Base-by-base conservation (phyloP, 1,140 invertebrate species). In the Tetragonula clypearis region DNA sequence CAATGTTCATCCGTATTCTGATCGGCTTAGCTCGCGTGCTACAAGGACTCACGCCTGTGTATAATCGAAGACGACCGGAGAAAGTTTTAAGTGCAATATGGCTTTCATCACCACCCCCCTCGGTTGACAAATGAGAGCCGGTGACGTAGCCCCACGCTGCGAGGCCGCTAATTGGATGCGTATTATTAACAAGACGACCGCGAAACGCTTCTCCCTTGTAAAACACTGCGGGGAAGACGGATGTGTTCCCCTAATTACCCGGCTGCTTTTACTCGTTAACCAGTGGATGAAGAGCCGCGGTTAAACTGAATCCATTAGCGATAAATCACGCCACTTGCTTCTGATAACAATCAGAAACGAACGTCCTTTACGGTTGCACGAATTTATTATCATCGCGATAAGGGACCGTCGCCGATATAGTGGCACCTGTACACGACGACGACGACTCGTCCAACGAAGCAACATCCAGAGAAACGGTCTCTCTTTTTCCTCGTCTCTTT, bases 131-230 rank as follows among this genome's bases (percentile, higher is more conserved):
- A 90, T 85, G 89, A 78, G 86, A 56, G n/a, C 60, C 79, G 79
- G 62, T 77, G 86, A 90, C 88, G 82, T 79, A 77, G 80, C 82
- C 62, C 23, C 79, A 35, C 71, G 79, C 79, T 85, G 79, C 77
- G 78, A 87, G 79, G 62, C 78, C 71, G 86, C 77, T 91, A 91
- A 91, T 91, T 91, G 90, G 89, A 90, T 79, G 85, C 84, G 89
- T 90, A 87, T 91, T 90, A 90, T 90, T 90, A 91, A 91, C 79
- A 84, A 87, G 86, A 84, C 68, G 81, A 49, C 66, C 77, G 83
- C 68, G 71, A 85, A 75, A 82, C 81, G 77, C 23, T 82, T 68
- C 79, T 73, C 56, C 15, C n/a, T 35, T 69, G 17, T 41, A 69
- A 23, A n/a, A n/a, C 56, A 62, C 23, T 62, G n/a, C 56, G 30